These are phyloP conservation scores for Heliconius congener DNA, from an alignment of 1,140 invertebrate species.

Conservation along the genomic window DNA sequence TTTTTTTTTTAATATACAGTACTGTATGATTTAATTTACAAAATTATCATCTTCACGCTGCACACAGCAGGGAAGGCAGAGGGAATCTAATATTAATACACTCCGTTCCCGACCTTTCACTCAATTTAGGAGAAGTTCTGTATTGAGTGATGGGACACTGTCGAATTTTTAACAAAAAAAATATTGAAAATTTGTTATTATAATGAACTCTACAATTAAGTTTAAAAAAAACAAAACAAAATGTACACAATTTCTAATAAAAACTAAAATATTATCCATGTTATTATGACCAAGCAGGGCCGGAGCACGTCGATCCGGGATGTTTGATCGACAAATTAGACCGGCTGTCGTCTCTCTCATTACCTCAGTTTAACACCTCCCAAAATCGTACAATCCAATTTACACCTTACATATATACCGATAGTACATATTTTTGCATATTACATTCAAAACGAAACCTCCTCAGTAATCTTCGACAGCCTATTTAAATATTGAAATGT, in stretches of 20 bases:
- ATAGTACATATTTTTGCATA: constrained; percentile 28
- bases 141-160: too few relatives aligned
- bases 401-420: neutral
- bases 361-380: constrained; percentile 54
- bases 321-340: constrained; percentile 64
- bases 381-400: constrained; percentile 38
- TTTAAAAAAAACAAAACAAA: too few relatives aligned
- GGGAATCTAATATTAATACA: too few relatives aligned
- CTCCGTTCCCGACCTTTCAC: too few relatives aligned
- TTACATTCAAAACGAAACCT: constrained; percentile 4
- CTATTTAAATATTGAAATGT: constrained; percentile 27
- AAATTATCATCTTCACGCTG: too few relatives aligned
- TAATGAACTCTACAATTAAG: neutral
- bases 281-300: constrained; percentile 22
- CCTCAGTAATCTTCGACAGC: constrained; percentile 11
- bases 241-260: neutral
- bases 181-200: neutral
- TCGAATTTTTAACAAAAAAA: neutral
- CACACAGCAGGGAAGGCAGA: too few relatives aligned
- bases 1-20: too few relatives aligned
- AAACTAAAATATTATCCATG: constrained; percentile 30
- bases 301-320: constrained; percentile 51
- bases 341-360: constrained; percentile 51
- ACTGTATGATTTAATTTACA: too few relatives aligned
- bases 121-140: too few relatives aligned